Base-by-base conservation (phyloP, 92 coral and sea anemone genomes). In the Bergia sp. region DNA sequence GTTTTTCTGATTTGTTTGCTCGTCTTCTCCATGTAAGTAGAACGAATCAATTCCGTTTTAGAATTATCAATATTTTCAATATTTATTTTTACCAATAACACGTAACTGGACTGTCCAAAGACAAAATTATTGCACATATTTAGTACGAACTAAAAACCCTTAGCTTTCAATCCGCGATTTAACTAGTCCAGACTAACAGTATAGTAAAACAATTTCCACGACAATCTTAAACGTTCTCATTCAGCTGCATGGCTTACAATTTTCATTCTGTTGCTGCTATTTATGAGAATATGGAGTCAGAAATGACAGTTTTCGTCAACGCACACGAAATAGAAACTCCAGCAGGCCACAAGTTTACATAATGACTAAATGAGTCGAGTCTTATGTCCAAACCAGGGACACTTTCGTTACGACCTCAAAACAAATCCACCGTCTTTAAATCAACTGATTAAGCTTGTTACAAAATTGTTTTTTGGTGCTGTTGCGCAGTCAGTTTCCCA, bases 281-380 rank as follows among this genome's bases (percentile, higher is more conserved):
- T 71, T 84, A 69, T 36, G 66, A 84, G 87, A 20, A n/a, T 84
- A 67, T 71, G 87, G 71, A 84, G 18, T n/a, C 55, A 47, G n/a
- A 74, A 67, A 84, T 71, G 87, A 84, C 79, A 84, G 79, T 71
- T 84, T 84, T 84, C 78, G 87, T 84, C 79, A 84, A 43, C 87
- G 69, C 79, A 45, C 79, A 36, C 79, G 20, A 83, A 83, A 43
- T 67, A 83, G 86, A 83, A 84, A 45, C 47, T 45, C 53, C 47
- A 45, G 43, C 67, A 73, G 43, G 44, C 64, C 37, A 49, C 38
- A 80, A n/a, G 49, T 71, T 47, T 40, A 84, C 50, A 7, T 71
- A 45, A 29, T 44, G 21, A 82, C 76, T n/a, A 38, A 61, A 82
- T 43, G 20, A 84, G 45, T 37, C 37, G n/a, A 69, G 79, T 47